A percentile compares a stretch with the other conserved stretches of the same genome.
These are phyloP conservation scores for Fragum whitleyi DNA, from an alignment of 2,888 invertebrate genomes.

Conservation along the genomic window DNA sequence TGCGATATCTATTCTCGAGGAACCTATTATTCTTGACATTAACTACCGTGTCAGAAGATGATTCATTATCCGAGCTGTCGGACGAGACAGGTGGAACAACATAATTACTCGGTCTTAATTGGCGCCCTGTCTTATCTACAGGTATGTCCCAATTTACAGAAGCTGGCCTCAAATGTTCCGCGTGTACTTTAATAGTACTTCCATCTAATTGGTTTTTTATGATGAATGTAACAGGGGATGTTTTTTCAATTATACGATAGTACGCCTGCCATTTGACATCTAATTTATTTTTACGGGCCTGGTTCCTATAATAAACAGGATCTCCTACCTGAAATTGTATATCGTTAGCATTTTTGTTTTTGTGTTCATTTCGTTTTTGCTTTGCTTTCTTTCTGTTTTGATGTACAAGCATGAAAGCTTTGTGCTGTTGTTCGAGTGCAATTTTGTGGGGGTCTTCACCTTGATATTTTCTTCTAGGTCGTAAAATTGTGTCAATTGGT, in stretches of 20 bases:
- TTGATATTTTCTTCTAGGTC: slow-evolving; percentile 46
- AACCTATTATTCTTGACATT: not conserved
- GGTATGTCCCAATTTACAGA: slow-evolving; percentile 33
- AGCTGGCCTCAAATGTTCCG: slow-evolving; percentile 38
- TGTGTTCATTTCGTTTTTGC: slow-evolving; percentile 41
- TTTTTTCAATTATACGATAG: slow-evolving; percentile 56
- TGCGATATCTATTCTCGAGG: not conserved
- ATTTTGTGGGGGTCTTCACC: slow-evolving; percentile 55
- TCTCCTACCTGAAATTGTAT: slow-evolving; percentile 10
- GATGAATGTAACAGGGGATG: slow-evolving; percentile 36
- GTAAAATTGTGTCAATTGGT: slow-evolving; percentile 49
- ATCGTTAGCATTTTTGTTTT: slow-evolving; percentile 27
- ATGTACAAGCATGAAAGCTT: slow-evolving; percentile 35
- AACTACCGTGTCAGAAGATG: too few relatives aligned
- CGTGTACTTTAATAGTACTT: too few relatives aligned
- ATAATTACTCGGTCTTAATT: slow-evolving; percentile 26
- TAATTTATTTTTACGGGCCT: not conserved
- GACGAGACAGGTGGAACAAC: slow-evolving; percentile 16
- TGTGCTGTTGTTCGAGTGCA: slow-evolving; percentile 56
- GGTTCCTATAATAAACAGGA: slow-evolving; percentile 9
- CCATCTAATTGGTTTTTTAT: slow-evolving; percentile 52
- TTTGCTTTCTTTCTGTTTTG: slow-evolving; percentile 38
- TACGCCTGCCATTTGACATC: slow-evolving; percentile 27
- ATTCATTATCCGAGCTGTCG: not conserved
- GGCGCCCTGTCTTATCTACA: not conserved